These are phyloP conservation scores for Phyllopteryx taeniolatus DNA, from an alignment of 2,113 vertebrate species.

Conservation along the genomic window DNA sequence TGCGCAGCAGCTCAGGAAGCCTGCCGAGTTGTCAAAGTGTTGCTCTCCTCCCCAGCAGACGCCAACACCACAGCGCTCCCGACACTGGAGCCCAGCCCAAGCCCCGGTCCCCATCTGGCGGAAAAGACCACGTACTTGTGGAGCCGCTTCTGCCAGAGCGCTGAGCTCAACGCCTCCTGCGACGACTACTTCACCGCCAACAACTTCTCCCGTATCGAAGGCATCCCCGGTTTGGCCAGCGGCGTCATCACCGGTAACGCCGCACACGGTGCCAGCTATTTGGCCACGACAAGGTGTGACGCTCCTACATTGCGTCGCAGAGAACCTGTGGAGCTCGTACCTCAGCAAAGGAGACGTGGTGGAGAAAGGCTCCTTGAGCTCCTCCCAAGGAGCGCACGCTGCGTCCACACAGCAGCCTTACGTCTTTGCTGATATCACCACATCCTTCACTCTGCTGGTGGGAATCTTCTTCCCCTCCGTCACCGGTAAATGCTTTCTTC, in stretches of 20 bases:
- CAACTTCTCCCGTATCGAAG: constrained; percentile 75
- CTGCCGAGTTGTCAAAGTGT: not conserved
- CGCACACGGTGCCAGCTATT: constrained; percentile 41
- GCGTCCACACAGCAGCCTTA: constrained; percentile 72
- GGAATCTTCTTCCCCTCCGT: constrained; percentile 93
- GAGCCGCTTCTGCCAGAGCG: constrained; percentile 70
- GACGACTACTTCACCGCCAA: constrained; percentile 81
- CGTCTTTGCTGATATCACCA: constrained; percentile 87
- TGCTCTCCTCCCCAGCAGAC: constrained; percentile 5
- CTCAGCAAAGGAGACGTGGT: constrained; percentile 81
- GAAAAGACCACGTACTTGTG: constrained; percentile 73
- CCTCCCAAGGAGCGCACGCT: constrained; percentile 57
- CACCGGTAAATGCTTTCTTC: constrained; percentile 72
- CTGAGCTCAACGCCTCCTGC: constrained; percentile 74
- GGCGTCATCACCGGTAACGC: constrained; percentile 76
- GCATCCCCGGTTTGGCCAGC: constrained; percentile 84
- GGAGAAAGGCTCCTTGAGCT: constrained; percentile 73
- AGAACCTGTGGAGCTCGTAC: constrained; percentile 87
- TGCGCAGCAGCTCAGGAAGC: not conserved
- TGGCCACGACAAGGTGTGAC: not conserved
- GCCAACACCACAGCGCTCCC: constrained; percentile 43
- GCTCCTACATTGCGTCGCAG: constrained; percentile 46
- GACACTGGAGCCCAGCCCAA: constrained; percentile 9
- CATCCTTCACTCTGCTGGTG: constrained; percentile 88
- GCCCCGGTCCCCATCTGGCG: not conserved